These are phyloP conservation scores for Tetragnatha versicolor DNA, from an alignment of 1,140 invertebrate genomes.

Conservation along the genomic window DNA sequence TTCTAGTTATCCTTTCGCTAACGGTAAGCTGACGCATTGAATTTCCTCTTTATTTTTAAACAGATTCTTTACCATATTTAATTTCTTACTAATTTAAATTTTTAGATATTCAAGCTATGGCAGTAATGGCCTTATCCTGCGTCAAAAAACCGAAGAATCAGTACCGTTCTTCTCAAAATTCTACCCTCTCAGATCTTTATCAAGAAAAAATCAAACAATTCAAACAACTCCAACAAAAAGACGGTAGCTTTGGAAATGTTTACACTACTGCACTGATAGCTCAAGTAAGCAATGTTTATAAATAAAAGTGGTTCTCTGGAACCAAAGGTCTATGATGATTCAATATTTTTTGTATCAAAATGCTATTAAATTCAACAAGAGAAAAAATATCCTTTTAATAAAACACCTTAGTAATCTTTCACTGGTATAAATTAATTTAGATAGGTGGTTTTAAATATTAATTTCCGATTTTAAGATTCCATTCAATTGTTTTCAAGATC, in stretches of 20 bases:
- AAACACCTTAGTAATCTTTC: no score
- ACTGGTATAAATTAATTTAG: no score
- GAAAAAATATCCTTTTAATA: no score
- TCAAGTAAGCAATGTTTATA: conserved; percentile 1
- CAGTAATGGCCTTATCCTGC: conserved; percentile 8
- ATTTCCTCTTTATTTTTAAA: no score
- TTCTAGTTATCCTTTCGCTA: not conserved
- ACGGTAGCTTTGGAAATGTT: conserved; percentile 37
- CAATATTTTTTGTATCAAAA: no score
- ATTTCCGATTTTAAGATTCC: no score
- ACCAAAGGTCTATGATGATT: no score
- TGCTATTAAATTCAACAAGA: no score
- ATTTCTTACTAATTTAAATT: not conserved
- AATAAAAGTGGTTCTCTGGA: no score
- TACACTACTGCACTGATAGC: conserved; percentile 10
- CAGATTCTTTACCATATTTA: not conserved
- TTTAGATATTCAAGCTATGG: conserved; percentile 10
- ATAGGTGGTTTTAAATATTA: no score
- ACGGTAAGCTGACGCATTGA: no score
- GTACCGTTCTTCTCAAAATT: not conserved
- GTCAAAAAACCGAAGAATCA: not conserved
- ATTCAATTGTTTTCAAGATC: no score
- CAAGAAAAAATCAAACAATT: not conserved
- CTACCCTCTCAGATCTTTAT: not conserved
- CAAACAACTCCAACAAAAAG: not conserved